Percentiles rank a stretch among this genome's conserved stretches.
Evolutionary conservation across 53 echinoderm and acorn worm species (phyloP).

Genomic region (Echinometra lucunter): DNA sequence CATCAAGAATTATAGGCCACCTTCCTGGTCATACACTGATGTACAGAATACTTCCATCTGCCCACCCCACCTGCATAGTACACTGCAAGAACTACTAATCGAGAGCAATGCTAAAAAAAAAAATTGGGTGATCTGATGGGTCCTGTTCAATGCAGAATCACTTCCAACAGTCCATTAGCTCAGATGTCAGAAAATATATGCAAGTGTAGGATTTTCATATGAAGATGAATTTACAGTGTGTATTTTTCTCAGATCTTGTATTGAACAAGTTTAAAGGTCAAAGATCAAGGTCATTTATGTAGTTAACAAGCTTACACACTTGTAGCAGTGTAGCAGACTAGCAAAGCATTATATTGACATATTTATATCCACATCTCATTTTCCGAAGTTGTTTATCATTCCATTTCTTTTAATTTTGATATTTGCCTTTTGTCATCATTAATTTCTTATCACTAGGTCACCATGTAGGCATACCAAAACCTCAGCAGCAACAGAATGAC

Average conservation of each 20-base stretch:
- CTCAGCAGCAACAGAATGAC: slow-evolving; percentile 69
- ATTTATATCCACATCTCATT: not conserved
- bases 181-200: too few relatives aligned
- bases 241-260: not conserved
- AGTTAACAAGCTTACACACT: not conserved
- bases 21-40: too few relatives aligned
- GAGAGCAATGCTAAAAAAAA: too few relatives aligned
- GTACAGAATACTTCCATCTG: too few relatives aligned
- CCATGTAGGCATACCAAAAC: slow-evolving; percentile 71
- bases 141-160: too few relatives aligned
- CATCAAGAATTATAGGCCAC: too few relatives aligned
- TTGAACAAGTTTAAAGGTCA: not conserved
- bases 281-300: not conserved
- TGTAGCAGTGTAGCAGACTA: not conserved
- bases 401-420: slow-evolving; percentile 12
- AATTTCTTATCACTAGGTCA: slow-evolving; percentile 65
- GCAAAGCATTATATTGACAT: not conserved
- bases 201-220: not conserved
- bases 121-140: too few relatives aligned
- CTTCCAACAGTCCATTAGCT: too few relatives aligned
- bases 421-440: slow-evolving; percentile 39
- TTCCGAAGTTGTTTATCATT: not conserved
- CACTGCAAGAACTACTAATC: too few relatives aligned
- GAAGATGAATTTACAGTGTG: not conserved
- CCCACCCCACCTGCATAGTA: too few relatives aligned